Base-by-base conservation (phyloP, 2,797 vertebrate species). In the Xiphorhynchus erythropygius region DNA sequence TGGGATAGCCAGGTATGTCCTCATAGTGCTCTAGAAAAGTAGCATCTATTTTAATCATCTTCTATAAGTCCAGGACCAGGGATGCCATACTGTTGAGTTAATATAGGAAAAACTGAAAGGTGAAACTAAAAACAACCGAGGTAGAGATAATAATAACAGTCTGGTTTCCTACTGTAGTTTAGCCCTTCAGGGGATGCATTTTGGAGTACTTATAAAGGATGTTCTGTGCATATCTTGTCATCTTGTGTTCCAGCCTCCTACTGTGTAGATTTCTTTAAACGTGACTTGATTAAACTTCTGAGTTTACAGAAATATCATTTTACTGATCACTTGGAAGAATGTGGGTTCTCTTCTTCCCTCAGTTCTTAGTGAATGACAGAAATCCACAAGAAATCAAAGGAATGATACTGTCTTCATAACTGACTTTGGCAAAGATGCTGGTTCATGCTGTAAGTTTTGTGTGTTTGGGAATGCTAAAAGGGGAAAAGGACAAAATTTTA, bases 51-150 rank as follows among this genome's bases (percentile, higher is more conserved):
- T 44, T 35, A 49, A 41, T 35, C 4, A 62, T 42, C 35, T 86
- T 15, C 0, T 0, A 0, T 50, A 81, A 55, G 32, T 6, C 32
- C 30, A 47, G 27, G 14, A 57, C 9, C 27, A 44, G 19, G 62
- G 27, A 24, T 73, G 11, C 6, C 2, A 4, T 50, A 23, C 22
- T 57, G 16, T 62, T 69, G 33, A 60, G 24, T 37, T 79, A 79
- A 52, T 62, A 65, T 2, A 69, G 23, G 27, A 89, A 55, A 49
- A 90, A 35, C 18, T 28, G 35, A 85, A 77, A 85, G 8, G 7
- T 32, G 16, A 53, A 76, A 18, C 35, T 39, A 53, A 41, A 28
- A 53, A 28, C 11, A 82, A 28, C 39, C 28, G 11, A 71, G 8
- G 13, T 37, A 57, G 39, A 68, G n/a, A 27, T 47, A 19, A 35